Percentiles rank a stretch among this genome's conserved stretches.
These are phyloP conservation scores for Hippopotamus amphibius DNA, from an alignment of 2,113 vertebrate genomes.

Conservation along the genomic window DNA sequence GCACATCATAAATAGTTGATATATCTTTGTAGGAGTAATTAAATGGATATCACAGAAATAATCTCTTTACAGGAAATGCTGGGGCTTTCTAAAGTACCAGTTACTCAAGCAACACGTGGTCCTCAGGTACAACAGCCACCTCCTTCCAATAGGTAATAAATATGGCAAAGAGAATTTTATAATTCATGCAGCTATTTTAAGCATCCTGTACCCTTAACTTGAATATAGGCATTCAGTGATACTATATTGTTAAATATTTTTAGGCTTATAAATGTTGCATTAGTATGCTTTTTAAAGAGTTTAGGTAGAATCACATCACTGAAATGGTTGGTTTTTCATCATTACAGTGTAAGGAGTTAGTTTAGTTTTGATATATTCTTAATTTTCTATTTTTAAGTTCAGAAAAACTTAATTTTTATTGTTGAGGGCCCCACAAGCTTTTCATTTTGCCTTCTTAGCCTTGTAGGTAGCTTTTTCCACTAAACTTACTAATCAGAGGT, in stretches of 20 bases:
- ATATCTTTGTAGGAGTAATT: constrained; percentile 55
- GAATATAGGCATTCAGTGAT: neutral
- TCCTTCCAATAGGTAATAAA: constrained; percentile 94
- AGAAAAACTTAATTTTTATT: constrained; percentile 52
- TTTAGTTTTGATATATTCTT: constrained; percentile 43
- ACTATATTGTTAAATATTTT: constrained; percentile 45
- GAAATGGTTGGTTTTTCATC: constrained; percentile 12
- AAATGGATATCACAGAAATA: constrained; percentile 1
- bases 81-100: constrained; percentile 93
- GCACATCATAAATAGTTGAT: neutral
- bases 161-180: constrained; percentile 31
- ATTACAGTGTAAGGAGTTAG: constrained; percentile 43
- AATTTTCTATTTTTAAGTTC: constrained; percentile 57
- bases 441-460: constrained; percentile 19
- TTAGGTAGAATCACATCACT: neutral
- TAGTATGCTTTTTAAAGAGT: constrained; percentile 27
- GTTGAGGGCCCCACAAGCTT: neutral
- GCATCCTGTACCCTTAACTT: neutral
- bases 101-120: constrained; percentile 91
- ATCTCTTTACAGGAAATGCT: constrained; percentile 94
- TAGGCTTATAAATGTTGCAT: neutral
- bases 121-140: constrained; percentile 92
- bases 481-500: neutral
- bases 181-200: constrained; percentile 24
- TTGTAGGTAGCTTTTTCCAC: neutral